phyloP scores from a whole-genome alignment of 2,113 vertebrate species.

The Rynchops niger region DNA sequence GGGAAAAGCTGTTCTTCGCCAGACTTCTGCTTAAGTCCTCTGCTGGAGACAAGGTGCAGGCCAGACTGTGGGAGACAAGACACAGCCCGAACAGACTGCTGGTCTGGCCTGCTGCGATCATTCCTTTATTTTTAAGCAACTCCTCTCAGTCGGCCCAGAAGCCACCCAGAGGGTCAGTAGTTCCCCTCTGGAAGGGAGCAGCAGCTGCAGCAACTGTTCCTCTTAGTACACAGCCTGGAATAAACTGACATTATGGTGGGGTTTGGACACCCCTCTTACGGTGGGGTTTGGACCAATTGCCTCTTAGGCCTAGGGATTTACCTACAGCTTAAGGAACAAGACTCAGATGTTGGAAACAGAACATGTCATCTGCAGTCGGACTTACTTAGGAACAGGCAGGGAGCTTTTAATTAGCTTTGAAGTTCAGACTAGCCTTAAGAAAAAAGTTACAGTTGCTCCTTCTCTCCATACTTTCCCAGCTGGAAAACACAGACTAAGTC shows the following conservation, averaged over 20 bases:
- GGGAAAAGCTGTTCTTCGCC: not conserved
- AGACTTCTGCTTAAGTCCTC: not conserved
- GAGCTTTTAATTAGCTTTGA: not conserved
- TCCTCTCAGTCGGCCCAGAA: not conserved
- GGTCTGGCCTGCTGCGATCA: not conserved
- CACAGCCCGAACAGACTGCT: not conserved
- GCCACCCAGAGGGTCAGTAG: not conserved
- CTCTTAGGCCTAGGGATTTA: not conserved
- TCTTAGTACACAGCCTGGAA: not conserved
- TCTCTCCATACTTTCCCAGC: not conserved
- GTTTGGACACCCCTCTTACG: not conserved
- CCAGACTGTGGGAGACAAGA: not conserved
- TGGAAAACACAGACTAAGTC: not conserved
- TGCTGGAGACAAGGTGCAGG: not conserved
- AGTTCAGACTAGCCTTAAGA: not conserved
- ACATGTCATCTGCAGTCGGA: not conserved
- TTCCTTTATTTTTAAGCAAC: not conserved
- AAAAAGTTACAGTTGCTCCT: not conserved
- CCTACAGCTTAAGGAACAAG: conserved; percentile 2
- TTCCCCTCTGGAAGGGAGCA: not conserved
- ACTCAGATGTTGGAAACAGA: not conserved
- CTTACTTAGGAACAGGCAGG: not conserved
- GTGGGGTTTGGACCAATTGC: not conserved
- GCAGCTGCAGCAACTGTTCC: not conserved
- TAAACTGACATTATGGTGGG: not conserved